Evolutionary conservation across 2,113 vertebrate species (phyloP).

Genomic region (Bubo scandiacus): DNA sequence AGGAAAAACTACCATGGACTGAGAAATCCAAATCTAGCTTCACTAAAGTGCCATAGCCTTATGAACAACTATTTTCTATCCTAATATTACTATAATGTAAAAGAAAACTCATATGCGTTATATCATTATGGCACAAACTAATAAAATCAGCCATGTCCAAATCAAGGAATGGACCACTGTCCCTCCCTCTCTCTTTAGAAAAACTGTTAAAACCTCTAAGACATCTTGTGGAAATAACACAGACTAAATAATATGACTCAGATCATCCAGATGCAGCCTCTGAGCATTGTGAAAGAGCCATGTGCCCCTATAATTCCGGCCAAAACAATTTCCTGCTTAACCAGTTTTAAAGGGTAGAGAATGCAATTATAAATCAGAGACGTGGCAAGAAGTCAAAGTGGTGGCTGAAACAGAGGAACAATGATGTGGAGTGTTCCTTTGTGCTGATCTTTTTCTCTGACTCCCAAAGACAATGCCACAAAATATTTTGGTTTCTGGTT

Average conservation of each 20-base stretch:
- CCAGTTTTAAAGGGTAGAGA: neutral
- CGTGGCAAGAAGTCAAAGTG: neutral
- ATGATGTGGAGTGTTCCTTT: neutral
- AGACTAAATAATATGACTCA: neutral
- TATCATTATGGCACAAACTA: neutral
- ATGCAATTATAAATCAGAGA: neutral
- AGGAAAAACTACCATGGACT: neutral
- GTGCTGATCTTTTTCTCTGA: neutral
- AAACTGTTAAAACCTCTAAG: neutral
- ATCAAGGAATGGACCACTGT: neutral
- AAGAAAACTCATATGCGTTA: neutral
- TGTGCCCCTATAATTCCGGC: neutral
- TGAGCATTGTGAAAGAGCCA: neutral
- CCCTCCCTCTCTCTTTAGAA: accelerated
- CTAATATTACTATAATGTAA: neutral
- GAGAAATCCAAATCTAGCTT: neutral
- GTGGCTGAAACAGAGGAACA: neutral
- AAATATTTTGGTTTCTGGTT: neutral
- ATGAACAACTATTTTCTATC: neutral
- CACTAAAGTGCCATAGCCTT: neutral
- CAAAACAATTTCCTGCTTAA: conserved; percentile 5
- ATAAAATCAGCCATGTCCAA: neutral
- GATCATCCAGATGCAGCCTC: neutral
- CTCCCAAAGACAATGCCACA: neutral
- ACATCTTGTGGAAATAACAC: neutral